Base-by-base conservation (phyloP, 2,888 invertebrate species). In the Melanchra persicariae region DNA sequence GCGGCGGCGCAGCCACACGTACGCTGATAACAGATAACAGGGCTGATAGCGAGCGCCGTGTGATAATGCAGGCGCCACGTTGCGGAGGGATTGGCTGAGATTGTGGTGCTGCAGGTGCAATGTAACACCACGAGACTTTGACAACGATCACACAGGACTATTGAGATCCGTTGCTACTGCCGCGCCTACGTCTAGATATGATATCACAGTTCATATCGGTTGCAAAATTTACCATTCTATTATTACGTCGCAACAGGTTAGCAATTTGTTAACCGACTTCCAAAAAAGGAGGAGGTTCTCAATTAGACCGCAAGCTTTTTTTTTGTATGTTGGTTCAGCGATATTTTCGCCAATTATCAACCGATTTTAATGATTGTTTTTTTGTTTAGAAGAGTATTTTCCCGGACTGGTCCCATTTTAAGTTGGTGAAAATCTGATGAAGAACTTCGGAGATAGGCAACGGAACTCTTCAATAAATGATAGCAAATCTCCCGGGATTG, bases 1-100 rank as follows among this genome's bases (percentile, higher is more conserved):
- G 57, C 57, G 40, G 34, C 64, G 64, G 59, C 49, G 70, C 79
- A 76, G 79, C 65, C 70, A 70, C 81, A 82, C 82, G 81, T 82
- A 82, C 70, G 47, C 62, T 72, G 82, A 78, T 81, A 81, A 49
- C 59, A 45, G 64, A 71, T 78, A 64, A 43, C 67, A n/a, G 15
- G 8, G 22, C 30, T 37, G 77, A 81, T 68, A 79, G 57, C 45
- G 51, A 40, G 45, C 45, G 24, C 4, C 51, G 60, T 34, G 76
- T 12, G 51, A 57, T 49, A 75, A 10, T 52, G 40, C 70, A 70
- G 47, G 68, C 68, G 49, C 49, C 57, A 43, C 74, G 22, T 22
- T 19, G 17, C 55, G 43, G 34, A 8, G 19, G 74, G 74, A 61
- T 22, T 26, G 73, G 45, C 45, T 22, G 45, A 19, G 72, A 12